Evolutionary conservation across 2,797 vertebrate species (phyloP), one percentile per base, ranked within the genome.

Genomic region (Malurus splendens): DNA sequence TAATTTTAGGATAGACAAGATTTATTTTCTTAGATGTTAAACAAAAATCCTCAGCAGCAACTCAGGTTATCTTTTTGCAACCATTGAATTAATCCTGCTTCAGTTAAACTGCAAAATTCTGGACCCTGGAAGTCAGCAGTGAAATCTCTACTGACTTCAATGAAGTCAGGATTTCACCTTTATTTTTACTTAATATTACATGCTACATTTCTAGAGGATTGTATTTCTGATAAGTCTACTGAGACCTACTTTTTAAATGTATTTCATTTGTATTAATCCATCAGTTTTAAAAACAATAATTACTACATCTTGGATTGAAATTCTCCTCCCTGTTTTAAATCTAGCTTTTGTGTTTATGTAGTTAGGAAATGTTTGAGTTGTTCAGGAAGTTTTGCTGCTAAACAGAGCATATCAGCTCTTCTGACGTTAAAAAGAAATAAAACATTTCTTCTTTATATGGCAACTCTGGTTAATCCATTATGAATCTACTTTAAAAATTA

Each of bases 381-480:
- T 74, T 82, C n/a, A 59, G 39, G 52, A 86, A 18, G 15, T 71
- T 90, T 92, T 62, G 84, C 60, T 76, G 52, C 67, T 91, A 78
- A 91, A 84, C 74, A 90, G 81, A 92, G 64, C 13, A 0, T 81
- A 92, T 84, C 74, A 75, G 25, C 27, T 76, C 41, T 27, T 92
- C 64, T 82, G 62, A 86, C 86, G 55, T 68, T 55, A 86, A 51
- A 83, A 86, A 55, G 28, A 41, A 92, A 79, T 81, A 86, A 91
- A 88, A 78, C 24, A 20, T 74, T 90, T 90, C 79, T 90, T 90
- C 71, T 93, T 93, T 55, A 86, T 84, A 81, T 84, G 64, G 67
- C n/a, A 84, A 88, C 33, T 76, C 93, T 92, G 86, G 76, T 84
- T 84, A 95, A 88, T 86, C 60, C 90, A 90, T 86, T 88, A 88